Evolutionary conservation across 2,113 vertebrate species (phyloP).

Genomic region (Zapus hudsonius): DNA sequence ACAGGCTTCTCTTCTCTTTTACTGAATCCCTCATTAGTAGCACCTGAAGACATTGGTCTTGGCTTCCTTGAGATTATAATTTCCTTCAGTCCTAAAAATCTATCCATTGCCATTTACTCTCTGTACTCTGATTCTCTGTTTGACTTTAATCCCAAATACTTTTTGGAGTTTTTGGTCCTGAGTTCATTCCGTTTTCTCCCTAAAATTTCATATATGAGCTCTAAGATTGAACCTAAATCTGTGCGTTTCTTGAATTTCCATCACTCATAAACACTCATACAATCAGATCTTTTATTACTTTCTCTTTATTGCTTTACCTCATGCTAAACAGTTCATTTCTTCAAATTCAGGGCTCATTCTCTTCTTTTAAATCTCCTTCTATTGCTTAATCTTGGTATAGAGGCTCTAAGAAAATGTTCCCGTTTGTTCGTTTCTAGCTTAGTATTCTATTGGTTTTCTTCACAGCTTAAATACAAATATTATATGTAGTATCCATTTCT

Average conservation of each 20-base stretch:
- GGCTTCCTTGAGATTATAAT: not conserved
- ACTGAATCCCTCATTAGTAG: rapidly evolving
- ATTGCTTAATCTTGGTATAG: not conserved
- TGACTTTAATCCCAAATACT: not conserved
- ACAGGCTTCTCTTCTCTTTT: not conserved
- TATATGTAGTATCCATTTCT: not conserved
- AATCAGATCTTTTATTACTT: not conserved
- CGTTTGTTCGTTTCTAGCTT: not conserved
- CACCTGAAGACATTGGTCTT: not conserved
- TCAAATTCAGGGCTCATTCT: not conserved
- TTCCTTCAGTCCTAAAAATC: not conserved
- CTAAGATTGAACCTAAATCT: not conserved
- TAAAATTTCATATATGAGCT: not conserved
- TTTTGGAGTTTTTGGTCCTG: not conserved
- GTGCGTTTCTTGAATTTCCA: not conserved
- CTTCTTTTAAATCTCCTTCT: not conserved
- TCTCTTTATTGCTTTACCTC: not conserved
- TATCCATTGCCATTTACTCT: no score
- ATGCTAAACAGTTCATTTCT: not conserved
- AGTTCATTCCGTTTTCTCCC: not conserved
- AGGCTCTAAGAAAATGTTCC: not conserved
- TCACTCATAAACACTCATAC: not conserved
- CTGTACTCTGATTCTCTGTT: no score
- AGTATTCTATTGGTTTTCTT: not conserved
- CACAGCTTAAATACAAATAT: not conserved